phyloP scores from a whole-genome alignment of 2,888 invertebrate genomes.

The Sisyra nigra region DNA sequence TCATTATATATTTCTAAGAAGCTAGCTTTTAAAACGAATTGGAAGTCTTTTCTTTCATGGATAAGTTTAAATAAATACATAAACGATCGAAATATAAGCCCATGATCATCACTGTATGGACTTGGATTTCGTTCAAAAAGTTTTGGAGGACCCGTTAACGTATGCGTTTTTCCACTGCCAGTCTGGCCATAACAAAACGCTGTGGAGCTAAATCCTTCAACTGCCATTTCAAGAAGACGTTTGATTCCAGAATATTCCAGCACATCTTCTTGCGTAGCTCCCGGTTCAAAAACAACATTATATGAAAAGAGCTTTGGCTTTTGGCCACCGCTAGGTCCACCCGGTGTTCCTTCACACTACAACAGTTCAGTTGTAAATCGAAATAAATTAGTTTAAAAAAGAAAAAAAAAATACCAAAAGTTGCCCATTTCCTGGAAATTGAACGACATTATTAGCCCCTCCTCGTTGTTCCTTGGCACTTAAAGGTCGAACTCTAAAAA shows the following conservation, averaged over 20 bases:
- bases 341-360: slow-evolving; percentile 32
- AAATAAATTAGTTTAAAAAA: not conserved
- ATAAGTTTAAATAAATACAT: slow-evolving; percentile 75
- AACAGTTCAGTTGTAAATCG: slow-evolving; percentile 1
- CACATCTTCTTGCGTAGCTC: slow-evolving; percentile 71
- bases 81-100: slow-evolving; percentile 80
- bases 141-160: slow-evolving; percentile 80
- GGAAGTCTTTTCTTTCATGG: slow-evolving; percentile 55
- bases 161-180: slow-evolving; percentile 92
- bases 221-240: slow-evolving; percentile 81
- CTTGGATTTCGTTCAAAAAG: slow-evolving; percentile 49
- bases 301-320: slow-evolving; percentile 82
- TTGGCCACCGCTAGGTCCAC: slow-evolving; percentile 37
- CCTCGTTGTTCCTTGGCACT: slow-evolving; percentile 55
- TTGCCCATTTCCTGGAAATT: slow-evolving; percentile 84
- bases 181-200: slow-evolving; percentile 95
- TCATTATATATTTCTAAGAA: slow-evolving; percentile 95
- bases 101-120: slow-evolving; percentile 58
- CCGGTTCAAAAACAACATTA: slow-evolving; percentile 88
- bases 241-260: slow-evolving; percentile 83
- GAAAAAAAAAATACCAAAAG: slow-evolving; percentile 32
- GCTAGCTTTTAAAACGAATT: slow-evolving; percentile 79
- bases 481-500: slow-evolving; percentile 62
- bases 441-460: slow-evolving; percentile 51
- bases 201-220: slow-evolving; percentile 88